Evolutionary conservation across 2,113 vertebrate genomes (phyloP).

Genomic region (Hystrix brachyura): DNA sequence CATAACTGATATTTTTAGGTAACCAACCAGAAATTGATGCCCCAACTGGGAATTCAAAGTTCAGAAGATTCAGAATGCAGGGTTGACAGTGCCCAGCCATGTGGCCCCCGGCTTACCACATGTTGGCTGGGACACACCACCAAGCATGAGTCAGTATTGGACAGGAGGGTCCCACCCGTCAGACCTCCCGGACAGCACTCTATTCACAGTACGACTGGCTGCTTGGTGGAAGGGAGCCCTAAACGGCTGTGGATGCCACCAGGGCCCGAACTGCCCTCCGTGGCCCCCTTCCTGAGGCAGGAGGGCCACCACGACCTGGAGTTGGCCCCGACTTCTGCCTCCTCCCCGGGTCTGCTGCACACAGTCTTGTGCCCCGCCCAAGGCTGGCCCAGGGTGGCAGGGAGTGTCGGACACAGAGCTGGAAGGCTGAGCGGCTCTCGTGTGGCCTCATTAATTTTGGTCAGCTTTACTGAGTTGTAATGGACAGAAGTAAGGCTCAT

Average conservation of each 20-base stretch:
- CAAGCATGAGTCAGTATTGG: not conserved
- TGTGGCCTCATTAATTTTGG: no score
- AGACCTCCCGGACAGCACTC: not conserved
- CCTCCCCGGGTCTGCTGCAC: fast-evolving
- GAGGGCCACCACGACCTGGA: fast-evolving
- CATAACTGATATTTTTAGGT: constrained; percentile 23
- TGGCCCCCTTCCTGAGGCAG: not conserved
- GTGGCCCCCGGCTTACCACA: not conserved
- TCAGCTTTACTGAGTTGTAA: not conserved
- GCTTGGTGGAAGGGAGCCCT: not conserved
- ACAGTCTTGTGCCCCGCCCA: fast-evolving
- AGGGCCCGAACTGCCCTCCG: not conserved
- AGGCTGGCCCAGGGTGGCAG: fast-evolving
- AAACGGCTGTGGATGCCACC: not conserved
- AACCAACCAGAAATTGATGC: not conserved
- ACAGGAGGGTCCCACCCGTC: not conserved
- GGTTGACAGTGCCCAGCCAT: fast-evolving
- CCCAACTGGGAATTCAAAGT: not conserved
- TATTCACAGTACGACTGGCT: not conserved
- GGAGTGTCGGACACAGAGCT: fast-evolving
- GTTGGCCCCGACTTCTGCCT: not conserved
- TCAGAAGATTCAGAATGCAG: not conserved
- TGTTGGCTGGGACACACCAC: not conserved
- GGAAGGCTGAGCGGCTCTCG: fast-evolving
- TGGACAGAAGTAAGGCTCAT: not conserved